These are phyloP conservation scores for Trididemnum clinides DNA, from an alignment of 23 tunicate genomes.

Conservation along the genomic window DNA sequence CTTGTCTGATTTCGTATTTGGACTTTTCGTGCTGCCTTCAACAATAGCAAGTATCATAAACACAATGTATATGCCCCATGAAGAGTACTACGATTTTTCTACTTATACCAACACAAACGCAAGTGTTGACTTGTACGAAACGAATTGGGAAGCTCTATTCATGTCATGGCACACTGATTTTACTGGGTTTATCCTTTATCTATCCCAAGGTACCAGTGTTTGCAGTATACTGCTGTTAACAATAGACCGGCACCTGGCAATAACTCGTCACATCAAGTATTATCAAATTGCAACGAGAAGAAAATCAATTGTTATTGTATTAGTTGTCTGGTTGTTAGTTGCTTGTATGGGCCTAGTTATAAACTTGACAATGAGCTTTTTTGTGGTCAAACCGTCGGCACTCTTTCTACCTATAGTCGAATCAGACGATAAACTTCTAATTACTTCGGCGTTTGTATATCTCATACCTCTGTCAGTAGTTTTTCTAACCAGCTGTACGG, in stretches of 20 bases:
- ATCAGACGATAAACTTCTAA: not conserved
- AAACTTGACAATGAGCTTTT: not conserved
- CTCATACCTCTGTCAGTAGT: constrained; percentile 22
- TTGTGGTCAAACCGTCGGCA: constrained; percentile 17
- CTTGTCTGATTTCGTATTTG: constrained; percentile 52
- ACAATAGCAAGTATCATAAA: not conserved
- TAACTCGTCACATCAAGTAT: constrained; percentile 19
- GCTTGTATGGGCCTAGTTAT: not conserved
- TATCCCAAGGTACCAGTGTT: constrained; percentile 56
- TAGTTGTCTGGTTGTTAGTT: constrained; percentile 17
- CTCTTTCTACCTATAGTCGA: constrained; percentile 39
- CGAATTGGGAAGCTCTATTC: constrained; percentile 30
- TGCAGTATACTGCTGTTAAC: constrained; percentile 45
- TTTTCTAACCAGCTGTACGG: constrained; percentile 7
- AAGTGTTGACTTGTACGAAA: not conserved
- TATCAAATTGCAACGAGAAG: constrained; percentile 26
- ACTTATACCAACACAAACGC: not conserved
- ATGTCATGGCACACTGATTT: constrained; percentile 9
- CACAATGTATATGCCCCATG: constrained; percentile 35
- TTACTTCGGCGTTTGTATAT: not conserved
- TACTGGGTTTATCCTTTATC: constrained; percentile 8
- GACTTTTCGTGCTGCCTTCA: constrained; percentile 32
- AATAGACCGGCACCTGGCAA: constrained; percentile 50
- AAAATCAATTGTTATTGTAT: constrained; percentile 4
- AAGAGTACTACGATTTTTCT: constrained; percentile 34